Conservation (phyloP, 2,113 vertebrate species). For the Rhizomys pruinosus region DNA sequence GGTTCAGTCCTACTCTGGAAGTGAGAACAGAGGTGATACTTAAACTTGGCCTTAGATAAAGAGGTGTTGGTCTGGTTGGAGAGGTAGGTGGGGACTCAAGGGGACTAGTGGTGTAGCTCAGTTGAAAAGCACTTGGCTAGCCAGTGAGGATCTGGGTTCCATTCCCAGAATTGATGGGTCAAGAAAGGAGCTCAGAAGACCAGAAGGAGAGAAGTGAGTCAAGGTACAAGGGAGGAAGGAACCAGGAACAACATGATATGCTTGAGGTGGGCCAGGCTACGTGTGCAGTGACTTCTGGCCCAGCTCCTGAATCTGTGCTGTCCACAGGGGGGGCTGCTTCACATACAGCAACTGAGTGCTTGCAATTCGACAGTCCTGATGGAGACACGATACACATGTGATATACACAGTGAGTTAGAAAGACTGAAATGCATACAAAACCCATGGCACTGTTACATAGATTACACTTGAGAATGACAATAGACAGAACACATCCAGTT, state of each 20-base stretch:
- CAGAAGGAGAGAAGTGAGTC: neutral
- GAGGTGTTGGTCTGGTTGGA: neutral
- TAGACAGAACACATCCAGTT: neutral
- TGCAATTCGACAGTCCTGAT: neutral
- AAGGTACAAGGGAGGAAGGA: neutral
- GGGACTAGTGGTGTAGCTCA: neutral
- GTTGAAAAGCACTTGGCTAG: neutral
- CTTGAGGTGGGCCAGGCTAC: neutral
- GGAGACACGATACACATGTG: neutral
- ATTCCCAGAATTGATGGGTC: neutral
- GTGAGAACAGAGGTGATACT: neutral
- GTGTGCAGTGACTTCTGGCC: neutral
- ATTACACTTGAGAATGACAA: neutral
- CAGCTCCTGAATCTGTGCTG: neutral
- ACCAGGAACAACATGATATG: neutral
- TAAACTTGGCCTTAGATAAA: neutral
- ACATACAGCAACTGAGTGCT: neutral
- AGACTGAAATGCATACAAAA: neutral
- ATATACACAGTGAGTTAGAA: neutral
- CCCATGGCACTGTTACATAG: neutral
- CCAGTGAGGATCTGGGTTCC: neutral
- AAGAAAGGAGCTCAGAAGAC: neutral
- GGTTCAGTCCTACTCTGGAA: neutral
- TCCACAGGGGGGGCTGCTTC: neutral
- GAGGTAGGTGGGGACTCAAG: neutral